These are phyloP conservation scores for Misgurnus mizolepis DNA, from an alignment of 2,113 vertebrate species.

Conservation along the genomic window DNA sequence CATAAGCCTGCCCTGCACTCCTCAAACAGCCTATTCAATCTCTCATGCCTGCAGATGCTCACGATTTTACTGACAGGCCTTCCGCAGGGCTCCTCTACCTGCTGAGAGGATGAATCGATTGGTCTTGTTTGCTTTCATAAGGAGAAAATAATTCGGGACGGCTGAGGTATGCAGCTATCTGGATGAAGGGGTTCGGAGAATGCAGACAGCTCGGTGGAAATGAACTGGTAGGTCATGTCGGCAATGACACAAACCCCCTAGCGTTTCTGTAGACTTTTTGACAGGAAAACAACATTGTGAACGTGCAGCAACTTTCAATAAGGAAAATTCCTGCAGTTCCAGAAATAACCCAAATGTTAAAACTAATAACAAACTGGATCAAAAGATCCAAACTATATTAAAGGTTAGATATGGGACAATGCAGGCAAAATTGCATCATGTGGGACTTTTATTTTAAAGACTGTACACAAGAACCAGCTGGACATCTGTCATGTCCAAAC, in stretches of 20 bases:
- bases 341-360: no score
- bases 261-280: conserved; percentile 18
- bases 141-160: conserved; percentile 33
- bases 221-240: conserved; percentile 6
- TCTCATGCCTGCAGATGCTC: conserved; percentile 26
- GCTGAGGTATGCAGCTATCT: conserved; percentile 16
- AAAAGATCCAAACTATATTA: no score
- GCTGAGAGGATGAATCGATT: conserved; percentile 48
- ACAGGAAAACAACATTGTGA: conserved; percentile 6
- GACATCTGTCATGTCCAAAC: background rate
- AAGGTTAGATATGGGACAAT: no score
- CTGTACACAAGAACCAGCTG: no score
- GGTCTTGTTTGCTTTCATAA: conserved; percentile 37
- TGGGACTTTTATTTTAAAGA: background rate
- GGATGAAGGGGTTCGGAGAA: conserved; percentile 26
- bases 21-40: conserved; percentile 46
- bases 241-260: conserved; percentile 21
- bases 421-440: no score
- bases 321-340: background rate
- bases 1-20: conserved; percentile 38
- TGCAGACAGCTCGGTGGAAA: conserved; percentile 4
- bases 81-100: conserved; percentile 41
- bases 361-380: no score
- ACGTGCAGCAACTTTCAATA: conserved; percentile 4
- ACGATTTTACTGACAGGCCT: conserved; percentile 39